phyloP scores from a whole-genome alignment of 2,113 vertebrate genomes.

The Xiphophorus couchianus region DNA sequence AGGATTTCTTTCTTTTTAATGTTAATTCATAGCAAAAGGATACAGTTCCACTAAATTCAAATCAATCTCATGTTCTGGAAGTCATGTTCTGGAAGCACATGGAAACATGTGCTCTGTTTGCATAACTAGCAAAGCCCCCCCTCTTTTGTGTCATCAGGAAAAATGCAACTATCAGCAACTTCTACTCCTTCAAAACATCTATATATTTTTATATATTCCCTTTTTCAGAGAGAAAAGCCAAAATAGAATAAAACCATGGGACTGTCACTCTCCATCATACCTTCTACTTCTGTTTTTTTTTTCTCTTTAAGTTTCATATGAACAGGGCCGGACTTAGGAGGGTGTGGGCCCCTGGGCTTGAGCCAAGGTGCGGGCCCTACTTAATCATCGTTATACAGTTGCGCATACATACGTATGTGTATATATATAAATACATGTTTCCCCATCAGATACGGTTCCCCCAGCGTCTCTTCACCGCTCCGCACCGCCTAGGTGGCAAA shows the following conservation, averaged over 20 bases:
- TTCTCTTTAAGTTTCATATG: constrained; percentile 7
- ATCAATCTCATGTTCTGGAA: not conserved
- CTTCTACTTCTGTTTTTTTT: constrained; percentile 47
- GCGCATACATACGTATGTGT: too few species aligned
- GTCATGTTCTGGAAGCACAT: not conserved
- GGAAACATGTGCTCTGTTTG: not conserved
- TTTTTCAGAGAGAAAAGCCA: not conserved
- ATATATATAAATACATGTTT: too few species aligned
- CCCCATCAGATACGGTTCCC: too few species aligned
- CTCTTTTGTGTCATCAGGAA: not conserved
- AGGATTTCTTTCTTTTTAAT: not conserved
- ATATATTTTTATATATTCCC: constrained; percentile 8
- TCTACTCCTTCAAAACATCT: not conserved
- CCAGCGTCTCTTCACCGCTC: too few species aligned
- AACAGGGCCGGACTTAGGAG: not conserved
- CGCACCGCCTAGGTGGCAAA: too few species aligned
- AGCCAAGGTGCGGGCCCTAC: too few species aligned
- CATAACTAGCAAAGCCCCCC: not conserved
- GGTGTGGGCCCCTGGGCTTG: too few species aligned
- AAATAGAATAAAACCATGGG: constrained; percentile 29
- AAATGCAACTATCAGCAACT: constrained; percentile 47
- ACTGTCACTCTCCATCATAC: constrained; percentile 15
- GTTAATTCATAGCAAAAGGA: not conserved
- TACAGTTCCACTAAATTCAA: not conserved
- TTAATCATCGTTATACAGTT: too few species aligned